Base-by-base conservation (phyloP, 2,113 vertebrate species). In the Illadopsis cleaveri region DNA sequence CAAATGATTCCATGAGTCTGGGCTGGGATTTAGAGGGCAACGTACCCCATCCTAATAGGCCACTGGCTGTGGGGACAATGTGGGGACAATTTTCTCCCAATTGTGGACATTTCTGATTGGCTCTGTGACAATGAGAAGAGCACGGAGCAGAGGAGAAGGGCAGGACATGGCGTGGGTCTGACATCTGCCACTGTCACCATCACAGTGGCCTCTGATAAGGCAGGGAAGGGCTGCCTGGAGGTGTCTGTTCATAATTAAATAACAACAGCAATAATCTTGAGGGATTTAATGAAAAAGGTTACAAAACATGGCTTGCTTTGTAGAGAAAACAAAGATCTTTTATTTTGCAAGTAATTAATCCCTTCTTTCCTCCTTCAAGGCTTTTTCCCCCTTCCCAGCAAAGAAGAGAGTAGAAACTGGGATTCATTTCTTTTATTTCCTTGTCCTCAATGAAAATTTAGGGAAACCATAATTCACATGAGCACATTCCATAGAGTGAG, bases 271-370 rank as follows among this genome's bases (percentile, higher is more conserved):
- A n/a, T 28, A 45, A 91, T 71, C 42, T 61, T 44, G 54, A 69
- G 47, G 61, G 92, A 37, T 94, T 96, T 80, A 4, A 44, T 58
- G 54, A 16, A 27, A 68, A 92, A 60, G 56, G 66, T 57, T 77
- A 60, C 50, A 38, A 81, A 91, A 91, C 45, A n/a, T 14, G 7
- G 56, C 47, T 86, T 45, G 33, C 42, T 94, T 56, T 56, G 45
- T 38, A 69, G 35, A 54, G 56, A 31, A 89, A 96, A 96, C 54
- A 95, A 65, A 93, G 61, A 80, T 58, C 47, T 85, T 86, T 50
- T 91, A 19, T 95, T 80, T 66, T 45, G 37, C 82, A 84, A 45
- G 54, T 40, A 21, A 7, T 64, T 77, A 86, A 96, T 56, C 62
- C 77, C 21, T 83, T 47, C 19, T 13, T 5, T 14, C 22, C 7